A percentile compares a stretch with the other conserved stretches of the same genome.
phyloP scores from a whole-genome alignment of 2,113 vertebrate species.

The Bettongia penicillata region DNA sequence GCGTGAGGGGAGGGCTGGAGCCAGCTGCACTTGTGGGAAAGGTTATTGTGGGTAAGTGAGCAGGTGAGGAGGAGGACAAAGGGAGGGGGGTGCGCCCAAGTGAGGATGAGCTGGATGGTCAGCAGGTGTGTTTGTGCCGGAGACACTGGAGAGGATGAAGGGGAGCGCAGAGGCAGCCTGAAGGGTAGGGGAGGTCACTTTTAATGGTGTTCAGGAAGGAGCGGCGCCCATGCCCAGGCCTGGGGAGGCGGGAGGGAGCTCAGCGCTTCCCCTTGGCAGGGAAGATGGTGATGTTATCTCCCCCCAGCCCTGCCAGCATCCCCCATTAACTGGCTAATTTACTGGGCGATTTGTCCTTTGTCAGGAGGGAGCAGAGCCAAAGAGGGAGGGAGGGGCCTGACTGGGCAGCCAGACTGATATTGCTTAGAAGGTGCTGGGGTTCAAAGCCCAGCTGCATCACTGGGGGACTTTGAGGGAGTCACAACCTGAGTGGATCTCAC shows the following conservation, averaged over 20 bases:
- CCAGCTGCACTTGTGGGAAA: not conserved
- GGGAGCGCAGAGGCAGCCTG: not conserved
- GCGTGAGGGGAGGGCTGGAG: not conserved
- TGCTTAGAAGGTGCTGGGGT: not conserved
- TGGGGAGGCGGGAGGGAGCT: not conserved
- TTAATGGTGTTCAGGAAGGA: not conserved
- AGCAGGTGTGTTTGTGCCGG: not conserved
- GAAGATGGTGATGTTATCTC: not conserved
- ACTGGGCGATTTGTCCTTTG: not conserved
- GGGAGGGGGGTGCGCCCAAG: not conserved
- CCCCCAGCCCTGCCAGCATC: not conserved
- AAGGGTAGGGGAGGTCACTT: not conserved
- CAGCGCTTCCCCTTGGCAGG: not conserved
- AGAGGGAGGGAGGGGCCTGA: not conserved
- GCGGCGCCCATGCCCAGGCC: not conserved
- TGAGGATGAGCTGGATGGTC: not conserved
- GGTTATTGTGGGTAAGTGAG: not conserved
- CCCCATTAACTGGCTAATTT: not conserved
- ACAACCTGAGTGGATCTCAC: not conserved
- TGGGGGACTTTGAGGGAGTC: not conserved
- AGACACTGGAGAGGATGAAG: not conserved
- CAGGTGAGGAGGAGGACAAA: not conserved
- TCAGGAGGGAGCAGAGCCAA: not conserved
- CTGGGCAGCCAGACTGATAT: not conserved
- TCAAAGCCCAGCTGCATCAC: not conserved